These are phyloP conservation scores for Danaus chrysippus DNA, from an alignment of 2,888 invertebrate genomes.

Conservation along the genomic window DNA sequence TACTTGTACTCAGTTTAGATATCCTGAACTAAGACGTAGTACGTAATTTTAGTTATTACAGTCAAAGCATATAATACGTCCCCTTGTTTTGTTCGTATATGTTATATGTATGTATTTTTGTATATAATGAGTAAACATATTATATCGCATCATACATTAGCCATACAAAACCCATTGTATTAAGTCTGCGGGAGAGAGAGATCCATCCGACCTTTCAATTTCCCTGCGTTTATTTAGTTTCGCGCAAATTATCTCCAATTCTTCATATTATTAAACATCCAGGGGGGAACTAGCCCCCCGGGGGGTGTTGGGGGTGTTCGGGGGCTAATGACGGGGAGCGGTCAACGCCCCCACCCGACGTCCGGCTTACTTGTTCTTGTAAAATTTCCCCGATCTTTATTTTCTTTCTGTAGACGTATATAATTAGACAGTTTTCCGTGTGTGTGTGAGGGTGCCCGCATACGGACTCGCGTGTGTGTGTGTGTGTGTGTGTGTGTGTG, in stretches of 20 bases:
- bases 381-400: conserved; percentile 80
- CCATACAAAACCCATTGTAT: background rate
- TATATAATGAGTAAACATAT: too few species aligned
- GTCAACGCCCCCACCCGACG: conserved; percentile 65
- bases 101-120: too few species aligned
- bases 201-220: conserved; percentile 67
- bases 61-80: too few species aligned
- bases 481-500: conserved; percentile 38
- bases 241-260: conserved; percentile 80
- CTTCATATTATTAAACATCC: conserved; percentile 80
- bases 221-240: conserved; percentile 78
- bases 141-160: background rate
- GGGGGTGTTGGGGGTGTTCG: conserved; percentile 20
- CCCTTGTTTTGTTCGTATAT: too few species aligned
- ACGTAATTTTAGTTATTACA: too few species aligned
- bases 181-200: conserved; percentile 8
- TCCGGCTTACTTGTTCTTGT: conserved; percentile 75
- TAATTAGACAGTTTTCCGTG: conserved; percentile 59
- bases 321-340: conserved; percentile 74
- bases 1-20: too few species aligned
- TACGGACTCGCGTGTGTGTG: conserved; percentile 41
- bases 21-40: too few species aligned
- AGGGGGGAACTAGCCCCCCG: conserved; percentile 68
- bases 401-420: conserved; percentile 75
- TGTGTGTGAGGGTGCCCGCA: conserved; percentile 34